A percentile compares a stretch with the other conserved stretches of the same genome.
phyloP scores from a whole-genome alignment of 2,113 vertebrate genomes.

The Pollachius pollachius region DNA sequence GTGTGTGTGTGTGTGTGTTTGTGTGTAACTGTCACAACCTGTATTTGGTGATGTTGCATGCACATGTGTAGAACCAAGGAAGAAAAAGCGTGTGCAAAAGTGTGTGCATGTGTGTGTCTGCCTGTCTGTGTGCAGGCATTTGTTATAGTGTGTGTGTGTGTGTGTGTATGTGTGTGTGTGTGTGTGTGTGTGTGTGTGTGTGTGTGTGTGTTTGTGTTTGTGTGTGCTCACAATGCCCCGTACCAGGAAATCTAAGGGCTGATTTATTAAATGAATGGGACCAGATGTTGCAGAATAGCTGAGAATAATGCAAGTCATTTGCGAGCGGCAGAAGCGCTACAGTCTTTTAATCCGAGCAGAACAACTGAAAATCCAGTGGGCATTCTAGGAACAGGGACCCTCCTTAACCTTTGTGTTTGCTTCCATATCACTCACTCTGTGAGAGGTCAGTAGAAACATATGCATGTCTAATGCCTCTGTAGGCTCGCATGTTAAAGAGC shows the following conservation, averaged over 20 bases:
- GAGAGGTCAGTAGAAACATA: slow-evolving; percentile 30
- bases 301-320: slow-evolving; percentile 50
- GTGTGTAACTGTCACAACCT: slow-evolving; percentile 8
- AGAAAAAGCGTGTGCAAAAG: too few relatives aligned
- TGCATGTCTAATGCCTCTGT: slow-evolving; percentile 24
- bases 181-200: slow-evolving; percentile 21
- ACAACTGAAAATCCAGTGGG: too few relatives aligned
- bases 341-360: too few relatives aligned
- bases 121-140: slow-evolving; percentile 21
- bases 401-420: slow-evolving; percentile 7
- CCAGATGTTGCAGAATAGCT: slow-evolving; percentile 59
- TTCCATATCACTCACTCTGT: slow-evolving; percentile 24
- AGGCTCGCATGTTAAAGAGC: slow-evolving; percentile 36
- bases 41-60: neutral
- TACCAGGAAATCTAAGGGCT: slow-evolving; percentile 29
- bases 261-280: slow-evolving; percentile 52
- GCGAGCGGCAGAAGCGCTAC: slow-evolving; percentile 39
- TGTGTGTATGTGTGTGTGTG: slow-evolving; percentile 25
- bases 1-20: slow-evolving; percentile 27
- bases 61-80: slow-evolving; percentile 1
- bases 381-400: neutral
- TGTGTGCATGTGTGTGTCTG: neutral
- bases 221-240: slow-evolving; percentile 26
- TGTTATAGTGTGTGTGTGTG: slow-evolving; percentile 16
- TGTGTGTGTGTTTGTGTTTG: slow-evolving; percentile 26